Evolutionary conservation across 2,888 invertebrate genomes (phyloP), one percentile per base, ranked within the genome.

Genomic region (Parnassius smintheus): DNA sequence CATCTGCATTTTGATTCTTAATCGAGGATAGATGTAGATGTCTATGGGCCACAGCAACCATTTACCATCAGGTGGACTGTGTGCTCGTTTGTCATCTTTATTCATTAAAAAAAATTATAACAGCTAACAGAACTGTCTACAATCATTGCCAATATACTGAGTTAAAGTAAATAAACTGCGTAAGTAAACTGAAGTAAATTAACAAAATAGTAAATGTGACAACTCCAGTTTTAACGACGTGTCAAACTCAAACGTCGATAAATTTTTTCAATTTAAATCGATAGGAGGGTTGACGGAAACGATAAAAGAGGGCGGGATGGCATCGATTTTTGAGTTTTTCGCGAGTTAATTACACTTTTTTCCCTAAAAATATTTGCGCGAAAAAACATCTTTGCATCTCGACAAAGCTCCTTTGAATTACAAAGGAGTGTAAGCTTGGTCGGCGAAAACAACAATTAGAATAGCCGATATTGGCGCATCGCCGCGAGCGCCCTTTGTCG

Each of bases 371-470:
- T 63, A 55, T 55, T 59, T 54, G 50, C 44, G 11, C n/a, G 46
- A 55, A 56, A 56, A 55, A 50, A 60, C 54, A 45, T 55, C 49
- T 59, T 67, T 65, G 56, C 54, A 61, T 62, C 58, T 49, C 58
- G 52, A 64, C 63, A 66, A 64, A 60, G 62, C 56, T 64, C 48
- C 72, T 81, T 74, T 68, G 76, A 80, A 83, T 81, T 76, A 82
- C 80, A 86, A 86, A 86, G 82, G 75, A 85, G 83, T 80, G 85
- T 85, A 88, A 86, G 88, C 87, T 86, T 81, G 77, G 78, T 70
- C 71, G 72, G 77, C 79, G 83, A 84, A 81, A 89, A 91, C 88
- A 91, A 91, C 86, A 90, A 91, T 91, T 90, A 91, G 86, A 90
- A 89, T 86, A 83, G 82, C 84, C 85, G 87, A 90, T 91, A 91